These are phyloP conservation scores for Eristalis intricaria DNA, from an alignment of 2,888 invertebrate genomes.

Conservation along the genomic window DNA sequence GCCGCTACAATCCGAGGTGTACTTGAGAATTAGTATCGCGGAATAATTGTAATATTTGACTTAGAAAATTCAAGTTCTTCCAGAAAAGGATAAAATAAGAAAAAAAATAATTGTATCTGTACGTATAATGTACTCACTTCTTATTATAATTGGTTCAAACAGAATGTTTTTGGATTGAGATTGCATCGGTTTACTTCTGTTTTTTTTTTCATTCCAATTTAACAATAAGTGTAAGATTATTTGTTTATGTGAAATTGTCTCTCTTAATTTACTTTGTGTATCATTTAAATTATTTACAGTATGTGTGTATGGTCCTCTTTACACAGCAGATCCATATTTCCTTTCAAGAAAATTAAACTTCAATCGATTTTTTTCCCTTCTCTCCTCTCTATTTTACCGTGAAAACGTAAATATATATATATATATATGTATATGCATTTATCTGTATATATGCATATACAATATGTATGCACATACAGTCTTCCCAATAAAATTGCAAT, in stretches of 20 bases:
- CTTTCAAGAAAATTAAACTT: slow-evolving; percentile 53
- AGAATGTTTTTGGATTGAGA: too few relatives aligned
- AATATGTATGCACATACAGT: background rate
- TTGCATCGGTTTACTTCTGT: too few relatives aligned
- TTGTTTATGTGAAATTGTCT: background rate
- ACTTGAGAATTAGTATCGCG: too few relatives aligned
- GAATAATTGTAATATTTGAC: too few relatives aligned
- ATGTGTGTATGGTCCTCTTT: background rate
- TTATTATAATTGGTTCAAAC: too few relatives aligned
- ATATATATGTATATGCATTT: background rate
- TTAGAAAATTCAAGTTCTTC: too few relatives aligned
- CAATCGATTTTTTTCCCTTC: slow-evolving; percentile 42
- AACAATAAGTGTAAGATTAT: background rate
- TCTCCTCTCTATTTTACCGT: background rate
- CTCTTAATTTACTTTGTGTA: background rate
- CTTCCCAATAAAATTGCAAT: slow-evolving; percentile 42
- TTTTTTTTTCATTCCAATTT: too few relatives aligned
- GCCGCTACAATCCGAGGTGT: too few relatives aligned
- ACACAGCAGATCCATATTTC: slow-evolving; percentile 20
- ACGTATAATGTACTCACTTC: too few relatives aligned
- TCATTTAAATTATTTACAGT: background rate
- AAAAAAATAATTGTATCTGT: too few relatives aligned
- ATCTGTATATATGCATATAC: background rate
- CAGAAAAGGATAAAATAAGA: too few relatives aligned
- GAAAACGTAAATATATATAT: background rate